Evolutionary conservation across 2,797 vertebrate species (phyloP).

Genomic region (Molossus alvarezi): DNA sequence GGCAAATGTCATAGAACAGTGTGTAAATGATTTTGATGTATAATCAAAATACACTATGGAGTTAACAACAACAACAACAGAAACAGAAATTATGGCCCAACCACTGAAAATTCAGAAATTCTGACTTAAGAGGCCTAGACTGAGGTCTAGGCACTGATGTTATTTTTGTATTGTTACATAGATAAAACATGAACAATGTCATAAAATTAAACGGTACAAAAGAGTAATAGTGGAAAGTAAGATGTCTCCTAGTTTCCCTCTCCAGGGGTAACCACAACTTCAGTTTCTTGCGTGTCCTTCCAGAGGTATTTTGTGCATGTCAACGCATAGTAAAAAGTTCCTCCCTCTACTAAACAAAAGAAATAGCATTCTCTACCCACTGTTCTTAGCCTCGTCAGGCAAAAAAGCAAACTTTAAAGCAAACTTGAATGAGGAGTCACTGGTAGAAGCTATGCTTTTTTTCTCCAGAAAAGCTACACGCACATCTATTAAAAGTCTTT

Average conservation of each 20-base stretch:
- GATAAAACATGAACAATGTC: neutral
- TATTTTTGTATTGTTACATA: conserved; percentile 50
- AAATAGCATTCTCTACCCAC: neutral
- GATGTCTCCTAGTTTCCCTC: neutral
- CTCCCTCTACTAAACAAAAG: conserved; percentile 22
- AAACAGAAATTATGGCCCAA: neutral
- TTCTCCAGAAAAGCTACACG: neutral
- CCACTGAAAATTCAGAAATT: conserved; percentile 43
- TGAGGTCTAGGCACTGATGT: neutral
- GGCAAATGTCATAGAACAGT: neutral
- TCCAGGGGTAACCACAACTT: neutral
- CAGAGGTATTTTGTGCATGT: neutral
- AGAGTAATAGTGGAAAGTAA: neutral
- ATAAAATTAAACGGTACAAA: conserved; percentile 62
- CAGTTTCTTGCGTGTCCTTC: conserved; percentile 1
- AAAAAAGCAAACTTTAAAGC: conserved; percentile 4
- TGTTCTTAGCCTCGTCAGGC: neutral
- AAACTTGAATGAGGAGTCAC: conserved; percentile 20
- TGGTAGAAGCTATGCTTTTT: conserved; percentile 49
- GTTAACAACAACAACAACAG: neutral
- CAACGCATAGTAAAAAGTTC: neutral
- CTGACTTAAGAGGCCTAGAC: neutral
- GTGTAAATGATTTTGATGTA: neutral
- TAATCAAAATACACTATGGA: neutral
- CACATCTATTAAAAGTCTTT: conserved; percentile 31